Percentiles rank a stretch among this genome's conserved stretches.
phyloP scores from a whole-genome alignment of 2,113 vertebrate genomes.

The Motacilla alba region DNA sequence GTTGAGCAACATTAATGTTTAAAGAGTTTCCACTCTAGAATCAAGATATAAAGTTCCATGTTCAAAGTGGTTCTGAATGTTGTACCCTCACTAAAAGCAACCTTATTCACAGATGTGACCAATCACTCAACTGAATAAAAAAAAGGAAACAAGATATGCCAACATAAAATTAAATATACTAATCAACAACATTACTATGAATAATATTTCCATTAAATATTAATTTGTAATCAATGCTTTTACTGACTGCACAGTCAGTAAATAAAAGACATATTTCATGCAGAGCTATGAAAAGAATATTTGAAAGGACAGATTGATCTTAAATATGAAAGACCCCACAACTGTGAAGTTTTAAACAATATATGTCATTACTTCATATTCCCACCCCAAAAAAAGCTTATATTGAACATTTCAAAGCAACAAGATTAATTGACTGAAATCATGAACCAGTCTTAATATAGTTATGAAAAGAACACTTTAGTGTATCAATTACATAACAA shows the following conservation, averaged over 20 bases:
- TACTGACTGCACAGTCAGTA: background rate
- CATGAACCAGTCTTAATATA: background rate
- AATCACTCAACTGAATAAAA: background rate
- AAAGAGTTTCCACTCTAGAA: background rate
- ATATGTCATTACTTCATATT: background rate
- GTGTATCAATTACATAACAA: background rate
- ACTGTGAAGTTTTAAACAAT: background rate
- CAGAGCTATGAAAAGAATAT: background rate
- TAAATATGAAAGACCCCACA: background rate
- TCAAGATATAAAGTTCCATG: background rate
- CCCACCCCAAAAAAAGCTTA: background rate
- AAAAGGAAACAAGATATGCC: background rate
- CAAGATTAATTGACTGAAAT: background rate
- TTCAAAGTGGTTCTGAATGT: background rate
- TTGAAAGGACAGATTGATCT: background rate
- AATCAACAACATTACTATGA: background rate
- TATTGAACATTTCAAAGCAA: accelerated
- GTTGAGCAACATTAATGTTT: background rate
- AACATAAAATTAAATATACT: background rate
- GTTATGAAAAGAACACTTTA: background rate
- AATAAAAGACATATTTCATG: background rate
- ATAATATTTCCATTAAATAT: background rate
- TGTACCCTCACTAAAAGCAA: background rate
- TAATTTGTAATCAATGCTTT: background rate
- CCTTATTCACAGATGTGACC: background rate